Evolutionary conservation across 1,140 invertebrate species (phyloP).

Genomic region (Nasonia giraulti): DNA sequence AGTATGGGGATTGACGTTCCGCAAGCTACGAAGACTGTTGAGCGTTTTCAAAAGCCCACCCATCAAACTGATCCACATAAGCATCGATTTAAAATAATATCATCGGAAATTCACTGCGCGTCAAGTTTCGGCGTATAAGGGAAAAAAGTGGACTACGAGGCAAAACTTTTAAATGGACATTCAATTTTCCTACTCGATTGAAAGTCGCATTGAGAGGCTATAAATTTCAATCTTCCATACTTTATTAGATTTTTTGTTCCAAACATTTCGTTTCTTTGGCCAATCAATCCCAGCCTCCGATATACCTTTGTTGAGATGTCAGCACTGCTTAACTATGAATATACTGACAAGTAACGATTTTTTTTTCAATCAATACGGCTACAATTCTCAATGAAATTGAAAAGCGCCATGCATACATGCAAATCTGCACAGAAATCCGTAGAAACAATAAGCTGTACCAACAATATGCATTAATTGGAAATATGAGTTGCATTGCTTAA

Average conservation of each 20-base stretch:
- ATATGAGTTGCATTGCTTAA: no score
- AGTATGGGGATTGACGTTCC: no score
- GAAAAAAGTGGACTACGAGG: background rate
- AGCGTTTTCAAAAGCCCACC: no score
- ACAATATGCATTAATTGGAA: no score
- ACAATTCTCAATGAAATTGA: no score
- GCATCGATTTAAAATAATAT: background rate
- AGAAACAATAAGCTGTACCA: no score
- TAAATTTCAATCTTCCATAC: background rate
- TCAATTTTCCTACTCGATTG: slow-evolving; percentile 29
- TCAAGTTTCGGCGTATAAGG: background rate
- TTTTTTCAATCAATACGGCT: no score
- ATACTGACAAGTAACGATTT: background rate
- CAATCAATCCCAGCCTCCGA: background rate
- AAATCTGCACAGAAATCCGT: no score
- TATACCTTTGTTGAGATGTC: background rate
- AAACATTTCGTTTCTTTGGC: background rate
- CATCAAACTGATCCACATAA: no score
- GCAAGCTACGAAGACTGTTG: no score
- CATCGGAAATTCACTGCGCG: background rate
- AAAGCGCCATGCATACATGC: no score
- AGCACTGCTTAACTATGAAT: background rate
- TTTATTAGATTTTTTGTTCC: background rate
- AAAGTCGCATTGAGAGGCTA: background rate
- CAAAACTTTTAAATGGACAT: slow-evolving; percentile 17